Evolutionary conservation across 2,797 vertebrate genomes (phyloP).

Genomic region (Picus viridis): DNA sequence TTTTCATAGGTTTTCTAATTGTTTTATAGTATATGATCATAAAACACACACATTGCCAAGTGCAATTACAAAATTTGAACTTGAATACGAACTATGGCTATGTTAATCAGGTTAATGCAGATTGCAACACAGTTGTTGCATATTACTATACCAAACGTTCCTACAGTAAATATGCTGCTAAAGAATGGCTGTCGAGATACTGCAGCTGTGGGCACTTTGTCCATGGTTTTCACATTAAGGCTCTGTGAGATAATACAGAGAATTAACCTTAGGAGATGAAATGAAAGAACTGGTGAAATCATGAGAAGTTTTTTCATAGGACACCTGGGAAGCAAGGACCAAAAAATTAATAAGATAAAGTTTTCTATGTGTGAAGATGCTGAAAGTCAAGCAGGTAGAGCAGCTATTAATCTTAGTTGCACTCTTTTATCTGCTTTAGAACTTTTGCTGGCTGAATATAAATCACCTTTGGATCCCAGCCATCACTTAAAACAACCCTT

Average conservation of each 20-base stretch:
- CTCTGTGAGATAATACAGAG: neutral
- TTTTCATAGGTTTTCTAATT: slow-evolving; percentile 63
- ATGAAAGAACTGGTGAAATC: neutral
- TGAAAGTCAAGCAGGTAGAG: neutral
- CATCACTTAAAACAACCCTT: too few relatives aligned
- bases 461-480: too few relatives aligned
- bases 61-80: slow-evolving; percentile 54
- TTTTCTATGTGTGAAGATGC: neutral
- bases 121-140: slow-evolving; percentile 17
- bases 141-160: neutral
- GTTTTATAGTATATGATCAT: slow-evolving; percentile 39
- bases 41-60: slow-evolving; percentile 53
- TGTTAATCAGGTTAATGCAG: slow-evolving; percentile 50
- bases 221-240: neutral
- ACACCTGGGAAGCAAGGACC: neutral
- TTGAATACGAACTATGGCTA: slow-evolving; percentile 51
- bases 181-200: neutral
- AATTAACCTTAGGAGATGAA: neutral
- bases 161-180: neutral
- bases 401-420: neutral
- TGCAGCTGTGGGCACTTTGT: neutral
- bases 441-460: neutral
- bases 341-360: neutral
- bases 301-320: neutral
- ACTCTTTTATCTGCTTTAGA: neutral